phyloP scores from a whole-genome alignment of 2,888 invertebrate species.

The Acleris laterana region DNA sequence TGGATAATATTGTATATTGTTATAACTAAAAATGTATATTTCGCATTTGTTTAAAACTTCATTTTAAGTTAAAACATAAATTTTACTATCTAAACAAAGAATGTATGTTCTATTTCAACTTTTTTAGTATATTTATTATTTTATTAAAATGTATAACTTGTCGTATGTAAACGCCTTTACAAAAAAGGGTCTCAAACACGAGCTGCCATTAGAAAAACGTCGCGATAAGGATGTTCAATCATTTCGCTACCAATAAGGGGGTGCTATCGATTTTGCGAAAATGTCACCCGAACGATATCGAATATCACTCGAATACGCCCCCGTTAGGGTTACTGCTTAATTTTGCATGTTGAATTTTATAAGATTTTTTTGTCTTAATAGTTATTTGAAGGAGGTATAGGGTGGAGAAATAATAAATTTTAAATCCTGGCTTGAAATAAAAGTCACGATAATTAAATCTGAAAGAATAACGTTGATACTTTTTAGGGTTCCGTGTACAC shows the following conservation, averaged over 20 bases:
- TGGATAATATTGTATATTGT: too few relatives aligned
- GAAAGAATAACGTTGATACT: too few relatives aligned
- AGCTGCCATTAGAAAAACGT: slow-evolving; percentile 83
- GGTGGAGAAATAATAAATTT: too few relatives aligned
- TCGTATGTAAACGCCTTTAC: slow-evolving; percentile 62
- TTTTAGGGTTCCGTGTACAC: too few relatives aligned
- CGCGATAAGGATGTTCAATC: slow-evolving; percentile 84
- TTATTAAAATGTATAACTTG: background rate
- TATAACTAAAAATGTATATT: too few relatives aligned
- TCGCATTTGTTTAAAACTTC: too few relatives aligned
- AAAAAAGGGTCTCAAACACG: slow-evolving; percentile 80
- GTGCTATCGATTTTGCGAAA: slow-evolving; percentile 81
- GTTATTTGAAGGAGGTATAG: too few relatives aligned
- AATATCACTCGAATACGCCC: slow-evolving; percentile 60
- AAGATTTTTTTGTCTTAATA: too few relatives aligned
- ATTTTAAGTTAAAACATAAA: too few relatives aligned
- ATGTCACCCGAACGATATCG: slow-evolving; percentile 75
- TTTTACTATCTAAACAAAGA: too few relatives aligned
- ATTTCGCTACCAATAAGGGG: slow-evolving; percentile 83
- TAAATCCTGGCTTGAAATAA: too few relatives aligned
- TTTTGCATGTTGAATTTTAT: slow-evolving; percentile 24
- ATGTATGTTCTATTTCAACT: background rate
- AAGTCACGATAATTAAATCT: too few relatives aligned
- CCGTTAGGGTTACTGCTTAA: slow-evolving; percentile 47
- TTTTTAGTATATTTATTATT: background rate